Conservation (phyloP, 2,888 invertebrate genomes). For the Escarpia spicata region DNA sequence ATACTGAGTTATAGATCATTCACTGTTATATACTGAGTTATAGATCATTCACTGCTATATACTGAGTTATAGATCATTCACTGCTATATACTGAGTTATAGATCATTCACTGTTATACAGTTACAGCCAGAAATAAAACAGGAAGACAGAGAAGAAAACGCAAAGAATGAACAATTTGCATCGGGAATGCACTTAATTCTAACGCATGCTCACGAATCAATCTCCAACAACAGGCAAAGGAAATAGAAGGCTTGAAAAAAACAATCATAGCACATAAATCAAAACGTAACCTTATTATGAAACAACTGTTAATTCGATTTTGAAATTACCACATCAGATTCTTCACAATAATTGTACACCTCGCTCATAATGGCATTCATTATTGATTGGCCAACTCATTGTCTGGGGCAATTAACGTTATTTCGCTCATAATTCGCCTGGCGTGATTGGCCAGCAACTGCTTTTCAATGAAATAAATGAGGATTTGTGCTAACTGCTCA, state of each 20-base stretch:
- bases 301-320: background rate
- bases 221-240: background rate
- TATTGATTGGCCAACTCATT: background rate
- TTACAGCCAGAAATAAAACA: background rate
- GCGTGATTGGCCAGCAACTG: background rate
- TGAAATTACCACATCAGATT: constrained; percentile 13
- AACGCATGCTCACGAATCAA: background rate
- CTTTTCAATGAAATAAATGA: background rate
- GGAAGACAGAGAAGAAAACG: background rate
- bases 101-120: background rate
- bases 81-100: too few species aligned
- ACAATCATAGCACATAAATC: background rate
- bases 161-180: background rate
- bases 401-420: background rate
- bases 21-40: background rate
- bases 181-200: background rate
- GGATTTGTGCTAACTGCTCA: background rate
- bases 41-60: too few species aligned
- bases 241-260: background rate
- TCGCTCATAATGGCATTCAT: background rate
- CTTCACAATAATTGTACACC: constrained; percentile 13
- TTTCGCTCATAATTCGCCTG: background rate
- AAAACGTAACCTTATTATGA: background rate
- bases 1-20: background rate
- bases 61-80: too few species aligned